These are phyloP conservation scores for Nebria ingens DNA, from an alignment of 1,140 invertebrate genomes.

Conservation along the genomic window DNA sequence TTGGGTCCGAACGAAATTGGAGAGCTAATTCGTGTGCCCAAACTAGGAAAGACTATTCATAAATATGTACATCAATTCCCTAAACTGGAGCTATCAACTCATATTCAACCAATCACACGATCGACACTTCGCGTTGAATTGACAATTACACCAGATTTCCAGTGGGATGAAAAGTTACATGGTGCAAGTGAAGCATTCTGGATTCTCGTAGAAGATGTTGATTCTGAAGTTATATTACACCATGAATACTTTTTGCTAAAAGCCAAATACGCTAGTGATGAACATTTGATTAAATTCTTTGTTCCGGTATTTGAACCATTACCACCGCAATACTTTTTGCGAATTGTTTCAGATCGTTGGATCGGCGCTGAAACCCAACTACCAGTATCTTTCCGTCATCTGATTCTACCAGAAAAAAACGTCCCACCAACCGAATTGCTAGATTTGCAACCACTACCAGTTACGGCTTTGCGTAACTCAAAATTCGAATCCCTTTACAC, in stretches of 20 bases:
- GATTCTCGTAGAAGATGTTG: conserved; percentile 98
- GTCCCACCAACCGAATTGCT: conserved; percentile 93
- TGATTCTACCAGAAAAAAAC: conserved; percentile 97
- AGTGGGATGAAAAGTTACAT: conserved; percentile 98
- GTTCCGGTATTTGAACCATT: conserved; percentile 97
- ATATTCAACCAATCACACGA: conserved; percentile 95
- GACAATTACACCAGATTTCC: conserved; percentile 98
- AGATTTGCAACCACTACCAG: conserved; percentile 94
- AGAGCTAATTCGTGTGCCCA: conserved; percentile 90
- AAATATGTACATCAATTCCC: conserved; percentile 98
- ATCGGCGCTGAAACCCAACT: conserved; percentile 91
- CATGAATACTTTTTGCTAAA: conserved; percentile 97
- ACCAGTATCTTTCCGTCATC: conserved; percentile 94
- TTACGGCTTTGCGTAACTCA: conserved; percentile 71
- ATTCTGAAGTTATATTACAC: conserved; percentile 91
- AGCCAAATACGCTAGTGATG: conserved; percentile 86
- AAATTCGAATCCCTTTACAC: conserved; percentile 79
- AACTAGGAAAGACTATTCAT: conserved; percentile 94
- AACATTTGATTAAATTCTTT: conserved; percentile 96
- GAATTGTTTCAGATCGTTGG: conserved; percentile 71
- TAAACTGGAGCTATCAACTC: conserved; percentile 86
- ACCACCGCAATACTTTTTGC: conserved; percentile 95
- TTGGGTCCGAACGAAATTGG: conserved; percentile 95
- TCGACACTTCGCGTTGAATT: conserved; percentile 91
- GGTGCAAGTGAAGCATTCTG: conserved; percentile 96